Percentiles rank a stretch among this genome's conserved stretches.
These are phyloP conservation scores for Oncopeltus fasciatus DNA, from an alignment of 1,140 invertebrate genomes.

Conservation along the genomic window DNA sequence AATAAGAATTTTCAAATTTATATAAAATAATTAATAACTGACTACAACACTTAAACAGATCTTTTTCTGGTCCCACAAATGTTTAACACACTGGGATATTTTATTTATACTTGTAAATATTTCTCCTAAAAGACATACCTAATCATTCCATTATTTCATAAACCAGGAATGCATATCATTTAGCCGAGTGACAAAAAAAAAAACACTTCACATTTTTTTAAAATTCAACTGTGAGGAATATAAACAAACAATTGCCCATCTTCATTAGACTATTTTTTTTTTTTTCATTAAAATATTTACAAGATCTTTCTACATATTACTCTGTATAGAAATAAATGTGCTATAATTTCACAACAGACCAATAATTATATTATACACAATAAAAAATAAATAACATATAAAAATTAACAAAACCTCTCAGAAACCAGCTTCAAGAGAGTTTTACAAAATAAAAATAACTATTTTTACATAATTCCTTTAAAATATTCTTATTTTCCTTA, in stretches of 20 bases:
- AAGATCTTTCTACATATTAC: background rate
- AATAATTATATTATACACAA: background rate
- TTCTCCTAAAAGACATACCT: no score
- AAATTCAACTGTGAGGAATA: background rate
- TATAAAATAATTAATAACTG: no score
- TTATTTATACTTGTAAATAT: no score
- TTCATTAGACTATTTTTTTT: background rate
- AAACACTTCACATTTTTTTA: background rate
- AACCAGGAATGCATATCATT: background rate
- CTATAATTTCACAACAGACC: slow-evolving; percentile 1
- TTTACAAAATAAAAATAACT: background rate
- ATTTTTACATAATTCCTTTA: background rate
- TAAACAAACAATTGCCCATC: background rate
- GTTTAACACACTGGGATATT: no score
- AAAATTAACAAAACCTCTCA: slow-evolving; percentile 1
- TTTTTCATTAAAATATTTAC: background rate
- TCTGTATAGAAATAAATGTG: background rate
- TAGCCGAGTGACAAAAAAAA: background rate
- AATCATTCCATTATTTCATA: no score
- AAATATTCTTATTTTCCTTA: background rate
- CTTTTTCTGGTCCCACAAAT: no score
- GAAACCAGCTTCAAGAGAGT: background rate
- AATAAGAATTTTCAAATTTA: no score
- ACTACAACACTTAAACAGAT: no score
- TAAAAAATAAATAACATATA: slow-evolving; percentile 8